Conservation (phyloP, 37 sponge, comb jelly and placozoan genomes). For the Eunapius fragilis region DNA sequence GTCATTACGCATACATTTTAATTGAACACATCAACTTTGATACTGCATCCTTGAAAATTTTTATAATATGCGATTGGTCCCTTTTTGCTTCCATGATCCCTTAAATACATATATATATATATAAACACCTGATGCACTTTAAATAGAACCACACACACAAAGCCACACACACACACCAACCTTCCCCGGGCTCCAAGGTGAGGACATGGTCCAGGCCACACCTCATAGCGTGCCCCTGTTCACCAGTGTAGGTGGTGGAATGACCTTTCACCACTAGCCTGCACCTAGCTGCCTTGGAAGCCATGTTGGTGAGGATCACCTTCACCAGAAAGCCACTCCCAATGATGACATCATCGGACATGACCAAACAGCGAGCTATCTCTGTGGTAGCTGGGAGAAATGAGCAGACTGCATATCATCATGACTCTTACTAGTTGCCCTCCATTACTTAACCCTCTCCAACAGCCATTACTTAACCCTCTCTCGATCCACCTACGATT, state of each 20-base stretch:
- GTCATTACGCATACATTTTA: no score
- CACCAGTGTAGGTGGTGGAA: not conserved
- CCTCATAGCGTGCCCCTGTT: not conserved
- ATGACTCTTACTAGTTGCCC: no score
- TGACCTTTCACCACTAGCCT: not conserved
- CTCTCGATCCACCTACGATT: no score
- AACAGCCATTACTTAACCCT: no score
- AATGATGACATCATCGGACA: constrained; percentile 29
- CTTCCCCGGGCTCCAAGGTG: not conserved
- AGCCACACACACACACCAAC: not conserved
- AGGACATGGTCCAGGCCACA: not conserved
- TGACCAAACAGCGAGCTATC: constrained; percentile 14
- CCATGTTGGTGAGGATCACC: constrained; percentile 42
- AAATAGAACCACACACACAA: not conserved
- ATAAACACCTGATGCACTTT: not conserved
- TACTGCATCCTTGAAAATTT: no score
- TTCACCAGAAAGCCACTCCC: constrained; percentile 33
- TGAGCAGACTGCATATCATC: no score
- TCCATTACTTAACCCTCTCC: no score
- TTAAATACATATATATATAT: no score
- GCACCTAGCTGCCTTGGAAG: not conserved
- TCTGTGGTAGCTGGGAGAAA: constrained; percentile 14
- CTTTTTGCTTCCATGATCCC: no score
- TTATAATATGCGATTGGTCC: no score
- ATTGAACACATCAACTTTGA: no score